Conservation (phyloP, 2,797 vertebrate genomes). For the Pampus argenteus region DNA sequence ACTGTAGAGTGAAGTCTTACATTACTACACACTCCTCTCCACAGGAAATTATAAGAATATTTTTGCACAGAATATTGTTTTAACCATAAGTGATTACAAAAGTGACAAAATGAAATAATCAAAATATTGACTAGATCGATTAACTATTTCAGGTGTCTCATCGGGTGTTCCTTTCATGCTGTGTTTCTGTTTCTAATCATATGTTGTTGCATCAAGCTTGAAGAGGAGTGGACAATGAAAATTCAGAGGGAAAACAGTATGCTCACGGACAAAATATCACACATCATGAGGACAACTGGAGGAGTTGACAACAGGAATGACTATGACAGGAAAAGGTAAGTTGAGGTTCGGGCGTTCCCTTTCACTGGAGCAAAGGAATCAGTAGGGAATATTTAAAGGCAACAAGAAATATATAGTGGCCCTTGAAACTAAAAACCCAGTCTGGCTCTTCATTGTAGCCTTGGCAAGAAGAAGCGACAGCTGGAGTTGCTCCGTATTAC, state of each 20-base stretch:
- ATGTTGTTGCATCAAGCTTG: constrained; percentile 69
- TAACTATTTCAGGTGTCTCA: not conserved
- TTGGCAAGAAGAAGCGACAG: constrained; percentile 75
- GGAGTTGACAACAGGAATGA: constrained; percentile 75
- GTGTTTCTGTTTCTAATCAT: not conserved
- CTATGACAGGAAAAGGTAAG: constrained; percentile 80
- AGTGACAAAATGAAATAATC: not conserved
- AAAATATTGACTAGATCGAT: not conserved
- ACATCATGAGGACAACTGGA: constrained; percentile 80
- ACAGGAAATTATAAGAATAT: not conserved
- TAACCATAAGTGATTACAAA: too few species aligned
- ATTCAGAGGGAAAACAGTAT: constrained; percentile 84
- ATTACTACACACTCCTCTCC: not conserved
- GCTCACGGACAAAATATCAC: constrained; percentile 83
- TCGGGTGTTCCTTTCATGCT: not conserved
- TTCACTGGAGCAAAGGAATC: not conserved
- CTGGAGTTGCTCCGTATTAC: constrained; percentile 75
- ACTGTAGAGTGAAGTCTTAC: not conserved
- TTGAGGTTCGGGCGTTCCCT: constrained; percentile 3
- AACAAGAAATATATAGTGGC: not conserved
- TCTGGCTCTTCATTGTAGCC: constrained; percentile 61
- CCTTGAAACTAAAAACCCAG: constrained; percentile 16
- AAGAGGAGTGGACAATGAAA: constrained; percentile 73
- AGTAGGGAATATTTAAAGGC: not conserved
- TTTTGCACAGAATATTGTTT: not conserved